phyloP scores from a whole-genome alignment of 1,140 invertebrate species.

The Mactra quadrangularis region DNA sequence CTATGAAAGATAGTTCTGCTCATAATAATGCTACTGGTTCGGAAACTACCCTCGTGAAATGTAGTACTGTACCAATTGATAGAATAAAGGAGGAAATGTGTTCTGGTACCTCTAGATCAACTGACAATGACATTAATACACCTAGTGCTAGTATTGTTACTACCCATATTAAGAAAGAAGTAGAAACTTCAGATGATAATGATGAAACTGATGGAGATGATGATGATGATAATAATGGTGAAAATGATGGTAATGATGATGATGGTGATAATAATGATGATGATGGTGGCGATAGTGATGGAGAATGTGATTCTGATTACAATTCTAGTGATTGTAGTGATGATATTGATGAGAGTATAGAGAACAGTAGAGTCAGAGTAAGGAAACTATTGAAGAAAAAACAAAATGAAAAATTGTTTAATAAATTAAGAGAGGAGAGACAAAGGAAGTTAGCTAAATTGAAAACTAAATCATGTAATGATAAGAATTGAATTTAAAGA shows the following conservation, averaged over 20 bases:
- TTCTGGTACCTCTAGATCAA: neutral
- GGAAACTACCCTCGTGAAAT: no score
- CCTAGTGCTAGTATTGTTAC: no score
- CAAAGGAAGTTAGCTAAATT: conserved; percentile 22
- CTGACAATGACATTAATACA: neutral
- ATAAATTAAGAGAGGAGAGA: conserved; percentile 45
- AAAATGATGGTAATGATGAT: conserved; percentile 19
- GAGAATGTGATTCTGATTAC: neutral
- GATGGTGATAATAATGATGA: conserved; percentile 1
- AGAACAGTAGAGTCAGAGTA: conserved; percentile 24
- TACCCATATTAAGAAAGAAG: no score
- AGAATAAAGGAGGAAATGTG: no score
- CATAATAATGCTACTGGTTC: no score
- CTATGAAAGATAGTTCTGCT: no score
- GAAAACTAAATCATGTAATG: no score
- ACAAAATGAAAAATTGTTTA: conserved; percentile 19
- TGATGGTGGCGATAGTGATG: conserved; percentile 1
- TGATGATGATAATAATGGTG: neutral
- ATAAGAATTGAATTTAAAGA: no score
- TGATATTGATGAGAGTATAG: neutral
- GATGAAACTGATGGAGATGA: conserved; percentile 31
- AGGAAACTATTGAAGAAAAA: conserved; percentile 26
- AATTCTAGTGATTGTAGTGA: neutral
- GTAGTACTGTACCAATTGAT: no score
- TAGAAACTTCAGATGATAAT: neutral